Base-by-base conservation (phyloP, 2,888 invertebrate genomes). In the Merodon equestris region DNA sequence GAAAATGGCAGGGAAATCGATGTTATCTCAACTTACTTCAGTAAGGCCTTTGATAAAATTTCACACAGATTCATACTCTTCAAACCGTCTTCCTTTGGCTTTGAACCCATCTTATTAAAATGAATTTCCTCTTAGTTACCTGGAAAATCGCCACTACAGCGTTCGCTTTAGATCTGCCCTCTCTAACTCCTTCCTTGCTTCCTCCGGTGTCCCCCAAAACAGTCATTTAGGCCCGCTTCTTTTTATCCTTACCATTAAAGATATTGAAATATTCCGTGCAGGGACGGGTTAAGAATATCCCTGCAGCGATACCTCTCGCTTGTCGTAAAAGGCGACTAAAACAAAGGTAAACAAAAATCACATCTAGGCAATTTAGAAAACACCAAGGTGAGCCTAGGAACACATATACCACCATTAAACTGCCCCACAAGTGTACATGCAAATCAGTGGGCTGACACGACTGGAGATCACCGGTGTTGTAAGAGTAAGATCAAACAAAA, bases 121-220 rank as follows among this genome's bases (percentile, higher is more conserved):
- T 27, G 27, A 27, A 27, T 27, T 5, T 40, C 40, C 10, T 40
- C 40, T 9, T 27, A n/a, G n/a, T n/a, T 36, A 45, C 17, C 15
- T 45, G 15, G 15, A 45, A 1, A 45, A 45, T 15, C 15, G 15
- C 15, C 15, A 9, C 15, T 9, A 15, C 15, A 45, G 17, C 15
- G 14, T 45, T 45, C 17, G 14, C 3, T 5, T 15, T 4, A 45
- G 4, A 14, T 14, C 45, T 15, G 10, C 9, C 45, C 9, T 15
- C 5, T 15, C 45, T 15, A 15, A 4, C 1, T 5, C 14, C 1
- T 45, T 45, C 15, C 13, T 42, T 1, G n/a, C n/a, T 13, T 13
- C n/a, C 42, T 42, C 42, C 13, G 42, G 42, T 42, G 42, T 42
- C 13, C 42, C 27, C 27, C 27, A 42, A 42, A n/a, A n/a, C n/a